phyloP scores from a whole-genome alignment of 2,113 vertebrate species.

The Pteronura brasiliensis region DNA sequence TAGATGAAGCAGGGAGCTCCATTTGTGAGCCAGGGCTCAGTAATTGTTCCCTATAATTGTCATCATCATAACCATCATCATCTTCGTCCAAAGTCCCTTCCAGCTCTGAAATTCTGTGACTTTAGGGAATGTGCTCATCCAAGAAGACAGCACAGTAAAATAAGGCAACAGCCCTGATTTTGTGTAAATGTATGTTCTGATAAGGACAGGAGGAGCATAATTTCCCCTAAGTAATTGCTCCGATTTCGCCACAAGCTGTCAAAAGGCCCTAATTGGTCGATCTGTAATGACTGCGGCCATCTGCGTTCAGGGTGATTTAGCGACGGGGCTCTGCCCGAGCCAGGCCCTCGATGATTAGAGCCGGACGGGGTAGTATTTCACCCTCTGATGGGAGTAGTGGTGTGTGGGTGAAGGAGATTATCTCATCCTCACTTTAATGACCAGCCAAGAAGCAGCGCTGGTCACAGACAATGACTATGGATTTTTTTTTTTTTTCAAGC shows the following conservation, averaged over 20 bases:
- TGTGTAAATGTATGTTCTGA: slow-evolving; percentile 12
- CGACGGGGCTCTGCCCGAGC: not conserved
- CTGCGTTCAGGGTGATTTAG: slow-evolving; percentile 17
- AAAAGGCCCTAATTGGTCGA: slow-evolving; percentile 43
- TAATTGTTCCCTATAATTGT: not conserved
- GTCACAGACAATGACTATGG: slow-evolving; percentile 22
- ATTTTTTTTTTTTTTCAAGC: slow-evolving; percentile 43
- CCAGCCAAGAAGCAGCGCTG: not conserved
- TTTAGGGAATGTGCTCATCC: not conserved
- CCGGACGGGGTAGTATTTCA: not conserved
- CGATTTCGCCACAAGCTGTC: slow-evolving; percentile 42
- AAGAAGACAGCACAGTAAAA: not conserved
- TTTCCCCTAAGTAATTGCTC: slow-evolving; percentile 52
- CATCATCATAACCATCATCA: not conserved
- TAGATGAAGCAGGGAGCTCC: not conserved
- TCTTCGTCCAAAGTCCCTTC: not conserved
- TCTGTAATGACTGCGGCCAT: slow-evolving; percentile 34
- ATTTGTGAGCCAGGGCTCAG: not conserved
- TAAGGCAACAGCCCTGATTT: not conserved
- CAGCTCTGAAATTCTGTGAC: not conserved
- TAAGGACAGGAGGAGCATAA: slow-evolving; percentile 38
- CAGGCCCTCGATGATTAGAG: not conserved
- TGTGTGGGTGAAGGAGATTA: not conserved
- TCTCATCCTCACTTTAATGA: not conserved
- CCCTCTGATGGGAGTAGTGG: slow-evolving; percentile 5